phyloP scores from a whole-genome alignment of 1,140 invertebrate species.

The Drosophila miranda region DNA sequence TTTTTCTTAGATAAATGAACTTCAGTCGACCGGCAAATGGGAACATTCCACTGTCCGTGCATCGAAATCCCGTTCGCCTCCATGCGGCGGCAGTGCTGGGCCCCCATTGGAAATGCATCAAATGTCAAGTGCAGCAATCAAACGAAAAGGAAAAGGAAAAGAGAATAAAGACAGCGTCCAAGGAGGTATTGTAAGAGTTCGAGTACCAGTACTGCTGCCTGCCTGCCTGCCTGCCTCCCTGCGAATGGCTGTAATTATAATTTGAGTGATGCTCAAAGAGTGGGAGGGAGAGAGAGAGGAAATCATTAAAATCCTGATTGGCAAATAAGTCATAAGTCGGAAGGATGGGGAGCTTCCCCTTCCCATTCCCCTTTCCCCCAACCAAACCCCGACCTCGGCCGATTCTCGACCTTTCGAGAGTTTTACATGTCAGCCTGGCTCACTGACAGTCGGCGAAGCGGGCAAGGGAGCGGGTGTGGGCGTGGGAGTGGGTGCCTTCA shows the following conservation, averaged over 20 bases:
- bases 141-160: slow-evolving; percentile 10
- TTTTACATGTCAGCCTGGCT: slow-evolving; percentile 9
- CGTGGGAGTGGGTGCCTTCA: not conserved
- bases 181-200: not conserved
- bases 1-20: slow-evolving; percentile 44
- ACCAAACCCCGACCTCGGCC: no score
- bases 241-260: slow-evolving; percentile 33
- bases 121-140: slow-evolving; percentile 52
- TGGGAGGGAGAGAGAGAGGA: slow-evolving; percentile 3
- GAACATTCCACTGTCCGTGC: slow-evolving; percentile 43
- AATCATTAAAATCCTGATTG: slow-evolving; percentile 10
- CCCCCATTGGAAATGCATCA: slow-evolving; percentile 36
- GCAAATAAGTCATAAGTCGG: slow-evolving; percentile 1
- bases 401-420: slow-evolving; percentile 3
- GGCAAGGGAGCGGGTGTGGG: not conserved
- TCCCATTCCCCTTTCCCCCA: no score
- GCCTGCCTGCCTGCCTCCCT: not conserved
- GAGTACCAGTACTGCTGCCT: not conserved
- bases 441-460: not conserved
- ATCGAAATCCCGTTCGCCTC: no score
- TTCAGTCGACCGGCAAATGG: slow-evolving; percentile 61
- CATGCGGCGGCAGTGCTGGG: not conserved
- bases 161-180: not conserved
- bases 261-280: slow-evolving; percentile 8
- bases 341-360: not conserved